Conservation (phyloP, 1,140 invertebrate species). For the Zaprionus kolodkinae region DNA sequence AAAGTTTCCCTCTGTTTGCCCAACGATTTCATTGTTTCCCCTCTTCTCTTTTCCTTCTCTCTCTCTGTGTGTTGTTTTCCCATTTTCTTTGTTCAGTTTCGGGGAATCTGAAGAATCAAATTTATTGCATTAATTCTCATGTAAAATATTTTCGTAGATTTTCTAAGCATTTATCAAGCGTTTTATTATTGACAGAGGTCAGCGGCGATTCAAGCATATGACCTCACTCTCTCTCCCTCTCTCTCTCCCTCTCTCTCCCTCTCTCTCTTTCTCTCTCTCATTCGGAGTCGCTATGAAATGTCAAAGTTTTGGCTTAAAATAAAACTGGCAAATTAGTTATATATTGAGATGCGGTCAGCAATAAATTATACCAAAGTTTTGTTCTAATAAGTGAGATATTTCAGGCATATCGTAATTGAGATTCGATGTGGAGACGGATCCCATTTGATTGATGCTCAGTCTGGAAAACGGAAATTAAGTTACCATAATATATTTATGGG, state of each 20-base stretch:
- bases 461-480: neutral
- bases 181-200: slow-evolving; percentile 78
- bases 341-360: slow-evolving; percentile 56
- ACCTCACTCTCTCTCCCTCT: neutral
- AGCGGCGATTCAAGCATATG: slow-evolving; percentile 14
- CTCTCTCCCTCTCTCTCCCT: neutral
- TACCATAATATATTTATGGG: neutral
- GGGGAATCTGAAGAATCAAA: slow-evolving; percentile 65
- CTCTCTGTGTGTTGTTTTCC: slow-evolving; percentile 7
- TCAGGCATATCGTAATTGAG: slow-evolving; percentile 63
- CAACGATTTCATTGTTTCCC: slow-evolving; percentile 28
- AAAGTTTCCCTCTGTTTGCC: slow-evolving; percentile 55
- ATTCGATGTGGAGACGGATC: slow-evolving; percentile 18
- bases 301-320: slow-evolving; percentile 69
- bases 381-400: slow-evolving; percentile 61
- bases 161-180: slow-evolving; percentile 78
- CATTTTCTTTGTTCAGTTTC: slow-evolving; percentile 16
- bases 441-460: too few relatives aligned
- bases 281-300: slow-evolving; percentile 13
- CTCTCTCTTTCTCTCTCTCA: neutral
- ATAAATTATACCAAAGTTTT: slow-evolving; percentile 55
- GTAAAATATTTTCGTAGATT: slow-evolving; percentile 75
- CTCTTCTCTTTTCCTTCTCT: neutral
- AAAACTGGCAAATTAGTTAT: slow-evolving; percentile 68
- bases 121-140: slow-evolving; percentile 81